phyloP scores from a whole-genome alignment of 2,888 invertebrate genomes.

The Eupithecia centaureata region DNA sequence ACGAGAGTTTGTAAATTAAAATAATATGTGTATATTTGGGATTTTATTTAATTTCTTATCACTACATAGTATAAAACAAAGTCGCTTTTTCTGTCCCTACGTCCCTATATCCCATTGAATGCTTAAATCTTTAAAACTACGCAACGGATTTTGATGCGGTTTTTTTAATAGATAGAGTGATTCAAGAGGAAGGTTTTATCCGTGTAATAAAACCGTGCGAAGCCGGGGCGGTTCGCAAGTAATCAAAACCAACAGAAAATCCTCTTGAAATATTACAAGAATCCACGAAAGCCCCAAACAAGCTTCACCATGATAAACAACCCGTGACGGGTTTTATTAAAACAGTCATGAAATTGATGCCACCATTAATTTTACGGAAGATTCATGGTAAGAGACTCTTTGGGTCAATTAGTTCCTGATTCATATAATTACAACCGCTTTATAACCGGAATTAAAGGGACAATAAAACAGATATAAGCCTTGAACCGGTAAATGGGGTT shows the following conservation, averaged over 20 bases:
- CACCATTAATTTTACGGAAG: slow-evolving; percentile 52
- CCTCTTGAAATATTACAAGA: slow-evolving; percentile 6
- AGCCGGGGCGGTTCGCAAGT: too few relatives aligned
- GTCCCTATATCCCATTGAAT: too few relatives aligned
- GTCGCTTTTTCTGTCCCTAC: too few relatives aligned
- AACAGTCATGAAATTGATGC: slow-evolving; percentile 59
- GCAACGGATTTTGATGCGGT: too few relatives aligned
- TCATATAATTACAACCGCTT: slow-evolving; percentile 50
- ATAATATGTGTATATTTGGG: too few relatives aligned
- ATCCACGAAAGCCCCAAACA: slow-evolving; percentile 3
- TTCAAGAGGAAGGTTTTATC: too few relatives aligned
- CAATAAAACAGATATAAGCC: slow-evolving; percentile 17
- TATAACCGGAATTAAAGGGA: slow-evolving; percentile 36
- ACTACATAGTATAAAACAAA: too few relatives aligned
- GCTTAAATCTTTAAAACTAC: too few relatives aligned
- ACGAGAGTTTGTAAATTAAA: too few relatives aligned
- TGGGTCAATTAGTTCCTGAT: slow-evolving; percentile 55
- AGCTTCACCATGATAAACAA: slow-evolving; percentile 53
- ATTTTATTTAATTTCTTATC: too few relatives aligned
- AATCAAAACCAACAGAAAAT: neutral
- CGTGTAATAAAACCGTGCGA: too few relatives aligned
- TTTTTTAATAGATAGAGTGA: too few relatives aligned
- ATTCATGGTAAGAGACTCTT: slow-evolving; percentile 54
- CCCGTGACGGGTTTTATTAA: slow-evolving; percentile 49
- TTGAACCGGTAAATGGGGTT: slow-evolving; percentile 4